Percentiles rank a stretch among this genome's conserved stretches.
These are phyloP conservation scores for Euphydryas editha DNA, from an alignment of 2,888 invertebrate genomes.

Conservation along the genomic window DNA sequence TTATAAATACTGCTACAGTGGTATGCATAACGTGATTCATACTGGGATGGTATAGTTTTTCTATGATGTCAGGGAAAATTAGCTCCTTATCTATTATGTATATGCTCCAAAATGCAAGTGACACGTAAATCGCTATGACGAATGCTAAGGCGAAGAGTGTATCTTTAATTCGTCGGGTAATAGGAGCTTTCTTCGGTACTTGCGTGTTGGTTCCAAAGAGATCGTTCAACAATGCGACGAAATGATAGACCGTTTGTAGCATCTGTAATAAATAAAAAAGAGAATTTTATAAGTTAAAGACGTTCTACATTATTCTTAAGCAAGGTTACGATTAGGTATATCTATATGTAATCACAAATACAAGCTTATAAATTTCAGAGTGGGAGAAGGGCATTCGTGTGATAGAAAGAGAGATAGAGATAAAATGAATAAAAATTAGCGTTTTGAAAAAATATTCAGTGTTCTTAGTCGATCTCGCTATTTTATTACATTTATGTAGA, in stretches of 20 bases:
- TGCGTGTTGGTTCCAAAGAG: constrained; percentile 87
- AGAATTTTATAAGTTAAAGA: no score
- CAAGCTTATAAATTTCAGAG: no score
- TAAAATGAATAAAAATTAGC: no score
- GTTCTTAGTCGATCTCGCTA: no score
- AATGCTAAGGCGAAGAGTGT: constrained; percentile 87
- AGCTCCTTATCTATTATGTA: constrained; percentile 93
- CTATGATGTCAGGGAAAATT: constrained; percentile 90
- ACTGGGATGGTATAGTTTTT: constrained; percentile 92
- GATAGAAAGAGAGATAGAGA: no score
- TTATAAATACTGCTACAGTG: constrained; percentile 88
- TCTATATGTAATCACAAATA: no score
- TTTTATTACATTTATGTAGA: no score
- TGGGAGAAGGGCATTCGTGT: no score
- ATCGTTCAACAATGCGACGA: constrained; percentile 89
- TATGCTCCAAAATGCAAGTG: constrained; percentile 93
- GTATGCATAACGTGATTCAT: constrained; percentile 95
- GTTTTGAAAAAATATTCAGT: no score
- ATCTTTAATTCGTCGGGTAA: constrained; percentile 87
- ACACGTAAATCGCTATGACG: constrained; percentile 91
- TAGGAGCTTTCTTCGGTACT: constrained; percentile 81
- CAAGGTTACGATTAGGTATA: no score
- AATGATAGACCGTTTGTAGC: constrained; percentile 89
- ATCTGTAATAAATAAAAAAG: constrained; percentile 78
- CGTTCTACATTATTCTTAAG: no score